Evolutionary conservation across 2,113 vertebrate species (phyloP).

Genomic region (Helogale parvula): DNA sequence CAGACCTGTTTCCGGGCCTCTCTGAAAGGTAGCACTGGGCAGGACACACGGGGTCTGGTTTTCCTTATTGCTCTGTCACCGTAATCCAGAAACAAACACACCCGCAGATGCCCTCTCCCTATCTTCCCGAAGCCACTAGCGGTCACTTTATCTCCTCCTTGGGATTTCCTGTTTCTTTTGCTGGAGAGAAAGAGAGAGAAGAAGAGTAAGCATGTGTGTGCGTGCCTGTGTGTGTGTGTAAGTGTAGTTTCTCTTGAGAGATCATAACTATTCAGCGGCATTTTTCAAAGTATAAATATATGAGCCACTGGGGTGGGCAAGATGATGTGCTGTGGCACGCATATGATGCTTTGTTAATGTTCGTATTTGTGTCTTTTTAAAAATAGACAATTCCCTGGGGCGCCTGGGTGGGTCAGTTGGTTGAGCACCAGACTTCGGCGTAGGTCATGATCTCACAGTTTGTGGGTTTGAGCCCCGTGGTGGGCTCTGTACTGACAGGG

Average conservation of each 20-base stretch:
- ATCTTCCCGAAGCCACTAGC: constrained; percentile 30
- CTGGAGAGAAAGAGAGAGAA: background rate
- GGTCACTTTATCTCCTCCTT: constrained; percentile 53
- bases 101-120: constrained; percentile 33
- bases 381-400: background rate
- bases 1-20: constrained; percentile 50
- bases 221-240: background rate
- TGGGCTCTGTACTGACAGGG: no score
- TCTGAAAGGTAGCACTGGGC: constrained; percentile 28
- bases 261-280: background rate
- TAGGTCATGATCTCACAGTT: no score
- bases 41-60: constrained; percentile 69
- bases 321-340: background rate
- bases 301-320: background rate
- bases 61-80: constrained; percentile 70
- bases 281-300: background rate
- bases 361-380: background rate
- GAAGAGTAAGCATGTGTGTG: background rate
- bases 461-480: no score
- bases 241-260: background rate
- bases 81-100: constrained; percentile 78
- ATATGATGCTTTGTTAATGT: background rate
- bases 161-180: constrained; percentile 65
- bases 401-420: no score
- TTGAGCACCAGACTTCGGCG: no score